Evolutionary conservation across 2,888 invertebrate genomes (phyloP).

Genomic region (Melieria omissa): DNA sequence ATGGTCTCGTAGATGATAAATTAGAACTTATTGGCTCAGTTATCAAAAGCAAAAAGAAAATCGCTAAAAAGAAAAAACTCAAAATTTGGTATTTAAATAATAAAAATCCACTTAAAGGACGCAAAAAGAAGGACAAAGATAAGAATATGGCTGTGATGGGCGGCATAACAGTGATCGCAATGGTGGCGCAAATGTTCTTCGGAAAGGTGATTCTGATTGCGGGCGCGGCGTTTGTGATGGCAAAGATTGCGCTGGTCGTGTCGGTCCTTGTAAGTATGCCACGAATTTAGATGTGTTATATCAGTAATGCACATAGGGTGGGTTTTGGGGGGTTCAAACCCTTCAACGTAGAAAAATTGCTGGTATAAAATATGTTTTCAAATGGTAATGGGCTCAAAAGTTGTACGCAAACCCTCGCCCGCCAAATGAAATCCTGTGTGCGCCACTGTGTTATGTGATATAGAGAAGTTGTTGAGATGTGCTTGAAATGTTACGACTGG

Average conservation of each 20-base stretch:
- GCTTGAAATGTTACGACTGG: too few species aligned
- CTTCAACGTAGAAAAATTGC: too few species aligned
- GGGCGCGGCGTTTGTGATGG: constrained; percentile 74
- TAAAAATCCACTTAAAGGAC: constrained; percentile 64
- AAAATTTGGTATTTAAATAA: constrained; percentile 56
- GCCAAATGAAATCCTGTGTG: too few species aligned
- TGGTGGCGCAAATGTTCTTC: constrained; percentile 75
- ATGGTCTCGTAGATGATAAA: constrained; percentile 59
- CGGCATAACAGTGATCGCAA: constrained; percentile 72
- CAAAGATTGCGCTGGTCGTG: constrained; percentile 74
- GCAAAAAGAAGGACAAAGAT: constrained; percentile 69
- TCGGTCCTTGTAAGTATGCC: constrained; percentile 69
- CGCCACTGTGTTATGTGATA: too few species aligned
- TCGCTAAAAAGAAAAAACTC: constrained; percentile 16
- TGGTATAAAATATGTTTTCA: too few species aligned
- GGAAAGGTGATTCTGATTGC: constrained; percentile 77
- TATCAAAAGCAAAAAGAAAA: constrained; percentile 24
- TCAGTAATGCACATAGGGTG: neutral
- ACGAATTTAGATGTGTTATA: neutral
- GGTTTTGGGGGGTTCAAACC: too few species aligned
- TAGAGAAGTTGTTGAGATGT: too few species aligned
- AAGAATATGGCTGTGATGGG: constrained; percentile 71
- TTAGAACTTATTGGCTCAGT: constrained; percentile 41
- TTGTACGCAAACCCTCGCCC: too few species aligned
- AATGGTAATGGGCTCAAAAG: too few species aligned